Evolutionary conservation across 2,797 vertebrate species (phyloP), one percentile per base, ranked within the genome.

Genomic region (Falco concolor): DNA sequence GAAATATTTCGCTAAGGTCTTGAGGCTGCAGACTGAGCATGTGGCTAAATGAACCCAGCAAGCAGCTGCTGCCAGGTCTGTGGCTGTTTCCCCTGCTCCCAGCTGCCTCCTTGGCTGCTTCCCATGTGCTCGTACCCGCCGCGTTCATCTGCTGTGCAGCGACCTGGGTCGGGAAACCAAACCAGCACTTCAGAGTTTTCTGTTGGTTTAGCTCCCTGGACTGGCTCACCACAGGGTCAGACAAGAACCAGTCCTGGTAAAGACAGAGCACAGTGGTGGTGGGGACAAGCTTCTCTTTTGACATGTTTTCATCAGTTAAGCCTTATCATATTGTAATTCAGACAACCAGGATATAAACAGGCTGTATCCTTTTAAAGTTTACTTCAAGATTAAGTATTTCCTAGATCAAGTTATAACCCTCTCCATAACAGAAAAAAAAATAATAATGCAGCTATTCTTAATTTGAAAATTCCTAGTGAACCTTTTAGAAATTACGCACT

Each of bases 101-200:
- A 69, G 74, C 44, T 50, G 24, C 54, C 65, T 28, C 36, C 80
- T 87, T 42, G 24, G 12, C 56, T 16, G 42, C 64, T 52, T 60
- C 53, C 60, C 40, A 6, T 4, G 2, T 4, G 45, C 52, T 64
- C 5, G 1, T 24, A 30, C 30, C 60, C 1, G 0, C 0, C 1
- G 0, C 0, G 1, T 68, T 23, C 80, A 52, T 19, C 63, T 68
- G 15, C 49, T 15, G 19, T 16, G 27, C 12, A 20, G 40, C 23
- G 34, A 25, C 20, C 59, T 44, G 28, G 21, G 44, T 49, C 57
- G 23, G 69, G 34, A 81, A 69, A 65, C 27, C 63, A 70, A 65
- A 27, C 12, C 2, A 28, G 13, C 32, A 27, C 28, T 49, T 22
- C 25, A 42, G 36, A 73, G 45, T 53, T 9, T 53, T 32, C 50